Evolutionary conservation across 2,113 vertebrate species (phyloP), one percentile per base, ranked within the genome.

Genomic region (Tetrao urogallus): DNA sequence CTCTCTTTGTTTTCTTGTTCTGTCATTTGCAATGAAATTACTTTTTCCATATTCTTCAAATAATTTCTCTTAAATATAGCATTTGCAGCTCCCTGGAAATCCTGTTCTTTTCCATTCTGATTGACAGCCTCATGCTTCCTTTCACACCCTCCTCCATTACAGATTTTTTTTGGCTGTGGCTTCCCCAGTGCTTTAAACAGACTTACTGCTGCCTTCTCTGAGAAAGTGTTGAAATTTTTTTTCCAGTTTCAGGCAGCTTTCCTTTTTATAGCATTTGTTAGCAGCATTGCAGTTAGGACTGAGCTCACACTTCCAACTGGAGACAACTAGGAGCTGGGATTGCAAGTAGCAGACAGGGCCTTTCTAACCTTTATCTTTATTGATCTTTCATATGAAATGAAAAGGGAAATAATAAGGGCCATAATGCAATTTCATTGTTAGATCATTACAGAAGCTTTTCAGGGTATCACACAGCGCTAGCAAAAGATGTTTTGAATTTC

Each of bases 111-210:
- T 72, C 42, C 83, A 76, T 60, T 89, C 71, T 88, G 94, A 95
- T 82, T 94, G 94, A 90, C 89, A 93, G 13, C 73, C 85, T 91
- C 67, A 81, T 83, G 89, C 82, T 96, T 95, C 85, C 91, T 95
- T 96, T 94, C 89, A 94, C 94, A 88, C 89, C 76, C 75, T 47
- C 79, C 82, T 82, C 85, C 82, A 43, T 71, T 52, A 90, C 79
- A 92, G 79, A 78, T 22, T 74, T 69, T 19, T 89, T 92, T 91
- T 93, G 89, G 91, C 96, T 92, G 82, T 65, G 87, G 40, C 54
- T 94, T 95, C 60, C 38, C 56, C 79, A 36, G 0, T 47, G 40
- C 69, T 72, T 75, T 78, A 71, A 91, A 30, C 32, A 60, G 72
- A 80, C 60, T 50, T 38, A 56, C 85, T 94, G 87, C 82, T 91